These are phyloP conservation scores for Leptinotarsa haldemani DNA, from an alignment of 2,888 invertebrate genomes.

Conservation along the genomic window DNA sequence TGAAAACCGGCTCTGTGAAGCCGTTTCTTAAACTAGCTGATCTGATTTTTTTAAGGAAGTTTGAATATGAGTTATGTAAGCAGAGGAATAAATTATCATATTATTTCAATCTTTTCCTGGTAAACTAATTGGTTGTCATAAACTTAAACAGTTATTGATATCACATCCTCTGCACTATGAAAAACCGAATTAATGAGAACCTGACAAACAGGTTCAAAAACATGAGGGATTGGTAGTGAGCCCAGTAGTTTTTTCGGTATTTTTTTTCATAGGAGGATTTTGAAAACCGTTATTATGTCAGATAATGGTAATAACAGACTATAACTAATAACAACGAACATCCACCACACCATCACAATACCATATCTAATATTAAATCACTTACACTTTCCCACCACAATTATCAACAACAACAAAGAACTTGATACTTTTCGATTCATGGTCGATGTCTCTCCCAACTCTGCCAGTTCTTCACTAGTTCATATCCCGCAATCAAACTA, in stretches of 20 bases:
- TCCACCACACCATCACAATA: slow-evolving; percentile 25
- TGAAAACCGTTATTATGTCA: background rate
- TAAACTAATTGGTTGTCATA: too few species aligned
- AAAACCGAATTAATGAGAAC: too few species aligned
- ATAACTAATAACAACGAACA: slow-evolving; percentile 18
- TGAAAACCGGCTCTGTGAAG: too few species aligned
- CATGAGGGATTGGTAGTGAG: too few species aligned
- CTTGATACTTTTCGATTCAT: slow-evolving; percentile 41
- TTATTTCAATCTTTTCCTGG: too few species aligned
- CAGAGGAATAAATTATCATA: too few species aligned
- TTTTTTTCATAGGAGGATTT: background rate
- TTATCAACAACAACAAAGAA: slow-evolving; percentile 40
- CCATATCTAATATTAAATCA: slow-evolving; percentile 32
- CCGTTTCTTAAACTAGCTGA: too few species aligned
- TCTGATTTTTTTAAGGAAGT: too few species aligned
- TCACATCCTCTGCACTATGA: too few species aligned
- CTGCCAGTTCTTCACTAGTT: slow-evolving; percentile 43
- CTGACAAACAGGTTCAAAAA: too few species aligned
- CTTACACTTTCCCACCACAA: slow-evolving; percentile 40
- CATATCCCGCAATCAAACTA: slow-evolving; percentile 36
- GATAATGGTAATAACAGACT: background rate
- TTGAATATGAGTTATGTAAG: too few species aligned
- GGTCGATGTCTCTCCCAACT: slow-evolving; percentile 40
- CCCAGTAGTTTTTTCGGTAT: background rate
- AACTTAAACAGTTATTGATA: too few species aligned